Base-by-base conservation (phyloP, 2,113 vertebrate genomes). In the Psittacula cyanocephala region DNA sequence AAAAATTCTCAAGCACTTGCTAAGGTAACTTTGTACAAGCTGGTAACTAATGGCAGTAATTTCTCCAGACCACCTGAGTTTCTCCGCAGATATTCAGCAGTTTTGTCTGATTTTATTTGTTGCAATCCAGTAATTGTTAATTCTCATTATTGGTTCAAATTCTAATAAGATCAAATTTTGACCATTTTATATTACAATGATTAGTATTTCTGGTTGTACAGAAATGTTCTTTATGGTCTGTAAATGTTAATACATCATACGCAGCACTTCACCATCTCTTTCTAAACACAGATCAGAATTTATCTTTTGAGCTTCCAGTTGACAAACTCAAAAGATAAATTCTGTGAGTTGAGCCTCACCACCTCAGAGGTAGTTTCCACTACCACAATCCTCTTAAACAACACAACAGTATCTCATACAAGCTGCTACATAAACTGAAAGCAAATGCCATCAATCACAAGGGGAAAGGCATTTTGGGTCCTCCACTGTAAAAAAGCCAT, bases 401-500 rank as follows among this genome's bases (percentile, higher is more conserved):
- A 27, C 72, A 88, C 64, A 68, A 83, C 89, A 81, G 17, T 24
- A 22, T 86, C 13, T 49, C 85, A 77, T 52, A 93, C 52, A 91
- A 95, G 68, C 33, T 50, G 57, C 86, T 78, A 86, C 50, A 88
- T 86, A 81, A 95, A 91, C 76, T 94, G 85, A 94, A 94, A 90
- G 92, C 0, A 3, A 96, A 86, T 90, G 82, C 91, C 72, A 81
- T 84, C 65, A 92, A 57, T 89, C 93, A 96, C 88, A 88, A 96
- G 43, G 37, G 82, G 76, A 96, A 96, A 82, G 94, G 52, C 90
- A 84, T 95, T 96, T 96, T 96, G 93, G 93, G 96, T 94, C 96
- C 96, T 94, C 96, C 95, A 96, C 96, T 93, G 89, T 60, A 85
- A 95, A 91, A 75, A 94, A 93, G 71, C 18, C 88, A 90, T 86